Percentiles rank a stretch among this genome's conserved stretches.
Evolutionary conservation across 2,888 invertebrate genomes (phyloP).

Genomic region (Hedychridium roseum): DNA sequence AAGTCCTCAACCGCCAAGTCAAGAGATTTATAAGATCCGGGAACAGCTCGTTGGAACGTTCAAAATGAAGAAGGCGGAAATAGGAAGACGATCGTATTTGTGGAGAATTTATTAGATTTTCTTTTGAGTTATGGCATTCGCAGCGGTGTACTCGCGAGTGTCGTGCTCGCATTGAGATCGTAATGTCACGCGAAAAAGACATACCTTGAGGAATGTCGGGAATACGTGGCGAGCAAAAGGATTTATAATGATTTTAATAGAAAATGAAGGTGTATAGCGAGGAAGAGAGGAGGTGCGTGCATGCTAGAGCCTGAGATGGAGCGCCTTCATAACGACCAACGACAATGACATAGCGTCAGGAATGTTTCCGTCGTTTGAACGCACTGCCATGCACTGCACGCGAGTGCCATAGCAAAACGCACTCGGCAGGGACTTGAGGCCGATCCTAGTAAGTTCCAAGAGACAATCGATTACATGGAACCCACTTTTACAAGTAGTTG

Average conservation of each 20-base stretch:
- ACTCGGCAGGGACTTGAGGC: too few species aligned
- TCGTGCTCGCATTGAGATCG: constrained; percentile 53
- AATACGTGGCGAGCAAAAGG: constrained; percentile 43
- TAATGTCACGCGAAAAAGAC: constrained; percentile 53
- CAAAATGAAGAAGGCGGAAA: too few species aligned
- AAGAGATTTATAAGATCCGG: too few species aligned
- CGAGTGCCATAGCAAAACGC: too few species aligned
- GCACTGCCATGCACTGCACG: constrained; percentile 16
- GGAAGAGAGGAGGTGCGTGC: constrained; percentile 14
- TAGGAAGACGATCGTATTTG: too few species aligned
- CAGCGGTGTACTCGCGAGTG: constrained; percentile 12
- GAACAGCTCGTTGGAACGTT: too few species aligned
- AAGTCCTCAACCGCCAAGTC: too few species aligned
- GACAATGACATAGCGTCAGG: constrained; percentile 52
- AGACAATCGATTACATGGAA: too few species aligned
- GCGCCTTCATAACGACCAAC: constrained; percentile 36
- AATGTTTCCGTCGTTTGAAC: constrained; percentile 38
- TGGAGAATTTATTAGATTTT: too few species aligned
- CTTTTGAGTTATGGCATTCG: too few species aligned
- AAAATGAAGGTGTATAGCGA: constrained; percentile 45
- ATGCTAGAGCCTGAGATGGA: constrained; percentile 38
- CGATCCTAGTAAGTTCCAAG: too few species aligned
- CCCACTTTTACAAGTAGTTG: too few species aligned
- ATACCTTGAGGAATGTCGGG: constrained; percentile 49
- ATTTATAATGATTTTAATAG: constrained; percentile 55